Conservation (phyloP, 2,797 vertebrate species). For the Takifugu rubripes region DNA sequence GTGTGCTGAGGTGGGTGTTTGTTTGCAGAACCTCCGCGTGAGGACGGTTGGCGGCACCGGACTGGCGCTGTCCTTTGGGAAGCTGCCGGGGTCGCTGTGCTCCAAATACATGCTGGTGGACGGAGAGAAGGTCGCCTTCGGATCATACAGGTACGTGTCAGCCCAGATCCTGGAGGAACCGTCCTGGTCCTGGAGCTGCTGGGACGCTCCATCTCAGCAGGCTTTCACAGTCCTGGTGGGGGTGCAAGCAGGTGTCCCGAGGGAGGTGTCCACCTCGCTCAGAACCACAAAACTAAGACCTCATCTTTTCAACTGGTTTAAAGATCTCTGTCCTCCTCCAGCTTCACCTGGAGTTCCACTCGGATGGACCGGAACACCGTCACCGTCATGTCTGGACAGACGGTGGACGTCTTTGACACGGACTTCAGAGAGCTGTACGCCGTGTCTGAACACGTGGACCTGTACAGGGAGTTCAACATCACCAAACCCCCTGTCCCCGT, state of each 20-base stretch:
- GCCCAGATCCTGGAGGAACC: not conserved
- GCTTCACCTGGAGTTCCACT: conserved; percentile 92
- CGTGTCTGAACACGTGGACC: conserved; percentile 85
- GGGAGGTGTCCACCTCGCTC: too few relatives aligned
- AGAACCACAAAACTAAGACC: too few relatives aligned
- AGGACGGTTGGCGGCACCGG: conserved; percentile 85
- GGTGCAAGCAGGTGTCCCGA: too few relatives aligned
- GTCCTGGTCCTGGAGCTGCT: too few relatives aligned
- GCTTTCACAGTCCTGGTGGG: too few relatives aligned
- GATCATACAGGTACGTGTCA: conserved; percentile 86
- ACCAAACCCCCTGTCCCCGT: conserved; percentile 65
- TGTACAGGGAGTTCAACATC: conserved; percentile 84
- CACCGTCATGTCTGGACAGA: conserved; percentile 88
- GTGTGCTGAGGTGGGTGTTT: conserved; percentile 42
- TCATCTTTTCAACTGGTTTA: not conserved
- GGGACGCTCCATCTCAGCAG: too few relatives aligned
- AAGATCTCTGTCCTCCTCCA: conserved; percentile 37
- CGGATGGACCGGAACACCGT: conserved; percentile 88
- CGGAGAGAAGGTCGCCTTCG: conserved; percentile 91
- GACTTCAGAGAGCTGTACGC: conserved; percentile 95
- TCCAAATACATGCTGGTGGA: conserved; percentile 95
- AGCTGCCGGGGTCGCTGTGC: conserved; percentile 82
- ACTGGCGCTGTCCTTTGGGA: conserved; percentile 85
- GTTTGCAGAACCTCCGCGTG: conserved; percentile 86
- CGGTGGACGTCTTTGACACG: conserved; percentile 85